Evolutionary conservation across 23 tunicate species (phyloP).

Genomic region (Styela clava): DNA sequence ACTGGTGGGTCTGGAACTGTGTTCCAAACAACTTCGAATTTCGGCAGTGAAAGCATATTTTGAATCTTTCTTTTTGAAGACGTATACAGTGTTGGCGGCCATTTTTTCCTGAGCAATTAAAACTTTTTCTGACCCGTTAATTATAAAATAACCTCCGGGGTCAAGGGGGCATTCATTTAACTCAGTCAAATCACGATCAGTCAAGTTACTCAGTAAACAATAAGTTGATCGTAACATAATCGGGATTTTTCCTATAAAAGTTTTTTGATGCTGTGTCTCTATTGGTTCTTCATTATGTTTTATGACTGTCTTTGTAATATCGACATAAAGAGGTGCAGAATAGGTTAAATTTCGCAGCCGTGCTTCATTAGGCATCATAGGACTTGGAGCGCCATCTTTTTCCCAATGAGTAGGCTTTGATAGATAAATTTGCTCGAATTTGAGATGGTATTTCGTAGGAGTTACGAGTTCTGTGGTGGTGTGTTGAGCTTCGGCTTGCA

Average conservation of each 20-base stretch:
- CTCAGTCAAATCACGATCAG: conserved; percentile 99
- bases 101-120: conserved; percentile 99
- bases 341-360: conserved; percentile 94
- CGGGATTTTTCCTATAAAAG: conserved; percentile 98
- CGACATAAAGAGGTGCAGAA: conserved; percentile 98
- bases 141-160: conserved; percentile 99
- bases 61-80: conserved; percentile 96
- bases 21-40: conserved; percentile 91
- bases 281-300: conserved; percentile 64
- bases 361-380: conserved; percentile 99
- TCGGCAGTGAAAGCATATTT: conserved; percentile 98
- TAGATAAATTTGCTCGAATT: conserved; percentile 98
- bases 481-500: conserved; percentile 97
- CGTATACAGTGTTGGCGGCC: conserved; percentile 99
- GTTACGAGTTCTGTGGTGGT: conserved; percentile 71
- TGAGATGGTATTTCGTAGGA: conserved; percentile 92
- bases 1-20: conserved; percentile 96
- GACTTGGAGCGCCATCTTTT: conserved; percentile 96
- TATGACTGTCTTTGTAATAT: conserved; percentile 85
- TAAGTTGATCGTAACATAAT: conserved; percentile 98
- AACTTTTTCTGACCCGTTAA: conserved; percentile 99
- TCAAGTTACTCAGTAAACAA: conserved; percentile 89
- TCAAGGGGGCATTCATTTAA: conserved; percentile 99
- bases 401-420: conserved; percentile 99
- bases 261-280: conserved; percentile 80